Conservation (phyloP, 2,888 invertebrate genomes). For the Scrobipalpa costella region DNA sequence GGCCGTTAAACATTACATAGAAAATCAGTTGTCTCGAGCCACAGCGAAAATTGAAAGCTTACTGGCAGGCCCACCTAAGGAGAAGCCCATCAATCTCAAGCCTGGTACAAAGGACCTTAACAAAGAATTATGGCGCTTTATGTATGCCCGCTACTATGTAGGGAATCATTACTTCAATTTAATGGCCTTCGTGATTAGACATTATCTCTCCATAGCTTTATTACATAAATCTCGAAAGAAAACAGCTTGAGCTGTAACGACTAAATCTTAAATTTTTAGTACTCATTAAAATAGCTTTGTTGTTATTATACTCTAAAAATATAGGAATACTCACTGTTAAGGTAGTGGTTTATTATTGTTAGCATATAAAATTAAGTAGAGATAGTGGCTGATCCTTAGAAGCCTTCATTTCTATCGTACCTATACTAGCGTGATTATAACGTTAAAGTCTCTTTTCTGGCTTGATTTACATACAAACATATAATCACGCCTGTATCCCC, state of each 20-base stretch:
- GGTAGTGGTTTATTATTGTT: neutral
- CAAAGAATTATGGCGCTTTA: conserved; percentile 75
- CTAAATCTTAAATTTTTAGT: conserved; percentile 55
- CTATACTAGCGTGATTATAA: neutral
- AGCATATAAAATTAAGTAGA: neutral
- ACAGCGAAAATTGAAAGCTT: conserved; percentile 12
- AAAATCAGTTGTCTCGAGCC: conserved; percentile 1
- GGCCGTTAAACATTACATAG: no score
- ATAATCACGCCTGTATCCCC: no score
- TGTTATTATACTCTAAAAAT: conserved; percentile 20
- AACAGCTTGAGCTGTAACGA: conserved; percentile 52
- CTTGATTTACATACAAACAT: no score
- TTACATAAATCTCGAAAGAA: conserved; percentile 65
- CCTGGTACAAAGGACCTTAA: conserved; percentile 69
- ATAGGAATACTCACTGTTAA: conserved; percentile 5
- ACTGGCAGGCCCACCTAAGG: conserved; percentile 67
- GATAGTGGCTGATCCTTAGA: neutral
- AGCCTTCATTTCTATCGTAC: neutral
- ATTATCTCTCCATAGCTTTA: conserved; percentile 68
- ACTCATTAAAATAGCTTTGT: conserved; percentile 52
- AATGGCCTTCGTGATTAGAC: conserved; percentile 76
- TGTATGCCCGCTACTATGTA: conserved; percentile 74
- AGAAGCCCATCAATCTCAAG: conserved; percentile 73
- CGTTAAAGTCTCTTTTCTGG: no score
- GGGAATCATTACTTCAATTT: conserved; percentile 75